Conservation (phyloP, 2,888 invertebrate genomes). For the Diarsia mendica region DNA sequence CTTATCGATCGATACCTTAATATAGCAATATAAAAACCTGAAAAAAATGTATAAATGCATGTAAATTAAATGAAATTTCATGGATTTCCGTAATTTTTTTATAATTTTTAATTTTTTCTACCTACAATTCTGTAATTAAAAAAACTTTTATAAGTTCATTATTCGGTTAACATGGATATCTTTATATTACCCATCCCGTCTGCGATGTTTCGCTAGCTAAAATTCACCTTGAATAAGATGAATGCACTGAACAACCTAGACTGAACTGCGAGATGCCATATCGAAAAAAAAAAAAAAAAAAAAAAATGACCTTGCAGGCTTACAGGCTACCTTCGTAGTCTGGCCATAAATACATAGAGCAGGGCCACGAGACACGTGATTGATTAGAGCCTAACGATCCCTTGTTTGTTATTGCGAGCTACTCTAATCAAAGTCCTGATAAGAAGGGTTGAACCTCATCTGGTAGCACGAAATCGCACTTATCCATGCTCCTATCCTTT, state of each 20-base stretch:
- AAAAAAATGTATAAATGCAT: no score
- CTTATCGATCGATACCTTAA: neutral
- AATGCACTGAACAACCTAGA: constrained; percentile 3
- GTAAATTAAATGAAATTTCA: no score
- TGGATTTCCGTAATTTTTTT: no score
- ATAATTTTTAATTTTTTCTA: no score
- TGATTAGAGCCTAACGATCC: neutral
- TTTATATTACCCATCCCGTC: neutral
- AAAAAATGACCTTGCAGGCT: neutral
- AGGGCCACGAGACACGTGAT: neutral
- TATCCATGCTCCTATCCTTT: neutral
- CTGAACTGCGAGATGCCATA: no score
- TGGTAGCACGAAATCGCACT: neutral
- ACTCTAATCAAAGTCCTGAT: constrained; percentile 9
- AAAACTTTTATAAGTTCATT: no score
- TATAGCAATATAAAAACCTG: neutral
- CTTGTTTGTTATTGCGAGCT: neutral
- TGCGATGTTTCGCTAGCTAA: neutral
- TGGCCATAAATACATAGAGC: neutral
- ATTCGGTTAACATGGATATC: neutral
- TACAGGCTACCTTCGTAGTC: constrained; percentile 1
- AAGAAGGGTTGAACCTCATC: neutral
- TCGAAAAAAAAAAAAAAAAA: no score
- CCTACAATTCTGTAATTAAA: no score
- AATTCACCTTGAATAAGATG: neutral